Base-by-base conservation (phyloP, 2,113 vertebrate species). In the Lagopus leucura region DNA sequence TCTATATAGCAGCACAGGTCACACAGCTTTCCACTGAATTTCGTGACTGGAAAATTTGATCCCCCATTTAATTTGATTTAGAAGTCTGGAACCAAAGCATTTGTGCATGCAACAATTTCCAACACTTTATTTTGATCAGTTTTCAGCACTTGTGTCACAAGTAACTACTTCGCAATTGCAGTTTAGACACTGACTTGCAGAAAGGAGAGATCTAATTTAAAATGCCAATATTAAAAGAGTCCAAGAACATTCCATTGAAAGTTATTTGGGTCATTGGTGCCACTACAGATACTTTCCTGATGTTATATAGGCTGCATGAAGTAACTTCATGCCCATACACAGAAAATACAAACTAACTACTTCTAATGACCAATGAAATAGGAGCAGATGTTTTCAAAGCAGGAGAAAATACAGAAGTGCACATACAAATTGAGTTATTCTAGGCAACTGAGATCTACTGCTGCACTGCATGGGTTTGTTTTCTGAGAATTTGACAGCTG, bases 161-260 rank as follows among this genome's bases (percentile, higher is more conserved):
- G 43, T 71, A 77, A 52, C 76, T 78, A 66, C 76, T 80, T 76
- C 60, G 54, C 80, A 79, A 73, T 34, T 84, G 47, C 66, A 93
- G 83, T 89, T 91, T 76, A 80, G 61, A 61, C 66, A 78, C 75
- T 72, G 70, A 90, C 60, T 90, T 91, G 88, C 58, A 89, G 82
- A 88, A 90, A 88, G 58, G 69, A 25, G 70, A 75, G 80, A 90
- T 95, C 95, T 93, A 94, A 95, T 96, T 95, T 92, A 96, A 95
- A 95, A 95, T 84, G 90, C 66, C 95, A 90, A 86, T 96, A 92
- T 79, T 94, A 90, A 86, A 97, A 86, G 52, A 88, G 52, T 63
- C 60, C 5, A 1, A 78, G 72, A 92, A 50, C 1, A 16, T 58
- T 25, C 70, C 66, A 84, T 58, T 84, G 88, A 45, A 95, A 95